These are phyloP conservation scores for Manduca sexta DNA, from an alignment of 1,140 invertebrate genomes.

Conservation along the genomic window DNA sequence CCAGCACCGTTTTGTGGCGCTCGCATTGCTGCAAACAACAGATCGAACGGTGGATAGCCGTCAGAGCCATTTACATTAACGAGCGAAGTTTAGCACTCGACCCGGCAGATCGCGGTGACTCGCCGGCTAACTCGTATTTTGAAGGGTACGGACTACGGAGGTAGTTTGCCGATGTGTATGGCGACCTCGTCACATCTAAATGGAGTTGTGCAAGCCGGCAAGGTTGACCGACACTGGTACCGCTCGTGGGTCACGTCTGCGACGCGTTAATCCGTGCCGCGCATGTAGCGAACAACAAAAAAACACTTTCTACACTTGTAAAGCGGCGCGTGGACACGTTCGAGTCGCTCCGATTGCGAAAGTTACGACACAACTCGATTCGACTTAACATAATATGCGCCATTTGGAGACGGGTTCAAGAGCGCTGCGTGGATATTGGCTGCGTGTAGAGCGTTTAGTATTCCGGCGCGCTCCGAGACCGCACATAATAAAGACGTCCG, in stretches of 20 bases:
- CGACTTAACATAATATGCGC: not conserved
- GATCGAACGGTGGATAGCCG: not conserved
- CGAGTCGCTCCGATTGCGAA: conserved; percentile 15
- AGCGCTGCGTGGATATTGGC: no score
- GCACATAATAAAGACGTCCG: conserved; percentile 8
- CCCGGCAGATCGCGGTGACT: conserved; percentile 1
- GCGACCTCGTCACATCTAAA: not conserved
- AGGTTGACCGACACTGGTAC: conserved; percentile 5
- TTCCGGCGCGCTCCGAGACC: conserved; percentile 9
- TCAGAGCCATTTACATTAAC: conserved; percentile 5
- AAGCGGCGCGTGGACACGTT: conserved; percentile 11
- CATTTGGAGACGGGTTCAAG: no score
- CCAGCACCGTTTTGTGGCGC: no score
- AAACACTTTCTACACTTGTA: conserved; percentile 20
- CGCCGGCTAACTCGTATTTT: no score
- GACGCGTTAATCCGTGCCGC: conserved; percentile 18
- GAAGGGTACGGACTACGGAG: not conserved
- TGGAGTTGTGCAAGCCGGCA: conserved; percentile 21
- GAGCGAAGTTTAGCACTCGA: not conserved
- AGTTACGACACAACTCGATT: conserved; percentile 8
- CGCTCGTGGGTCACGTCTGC: conserved; percentile 11
- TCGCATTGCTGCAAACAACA: no score
- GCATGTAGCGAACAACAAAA: conserved; percentile 9
- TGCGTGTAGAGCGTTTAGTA: conserved; percentile 6
- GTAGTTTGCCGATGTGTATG: not conserved